A percentile compares a stretch with the other conserved stretches of the same genome.
phyloP scores from a whole-genome alignment of 2,797 vertebrate species.

The Paguma larvata region DNA sequence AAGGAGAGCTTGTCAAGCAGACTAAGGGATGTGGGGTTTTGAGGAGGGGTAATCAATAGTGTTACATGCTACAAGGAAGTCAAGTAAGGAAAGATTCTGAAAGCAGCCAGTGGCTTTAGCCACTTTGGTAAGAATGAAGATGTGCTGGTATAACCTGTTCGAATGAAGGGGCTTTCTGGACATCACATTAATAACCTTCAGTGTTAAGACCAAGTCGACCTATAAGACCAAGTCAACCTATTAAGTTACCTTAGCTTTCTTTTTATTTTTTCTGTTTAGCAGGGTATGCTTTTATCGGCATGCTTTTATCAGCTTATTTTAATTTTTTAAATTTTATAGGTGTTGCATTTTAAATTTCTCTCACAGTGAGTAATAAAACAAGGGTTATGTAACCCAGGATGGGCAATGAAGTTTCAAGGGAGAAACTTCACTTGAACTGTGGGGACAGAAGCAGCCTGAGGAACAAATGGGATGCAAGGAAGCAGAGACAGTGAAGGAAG shows the following conservation, averaged over 20 bases:
- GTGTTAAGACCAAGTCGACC: background rate
- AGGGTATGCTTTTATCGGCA: background rate
- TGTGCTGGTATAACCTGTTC: background rate
- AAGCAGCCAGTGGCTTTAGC: background rate
- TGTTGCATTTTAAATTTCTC: background rate
- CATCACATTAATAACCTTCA: background rate
- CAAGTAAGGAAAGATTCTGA: background rate
- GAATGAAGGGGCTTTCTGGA: background rate
- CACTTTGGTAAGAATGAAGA: background rate
- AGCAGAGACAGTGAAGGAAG: background rate
- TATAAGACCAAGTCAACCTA: background rate
- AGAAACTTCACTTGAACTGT: background rate
- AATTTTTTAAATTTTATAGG: background rate
- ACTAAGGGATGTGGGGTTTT: background rate
- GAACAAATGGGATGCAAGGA: background rate
- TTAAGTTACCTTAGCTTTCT: background rate
- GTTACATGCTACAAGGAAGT: background rate
- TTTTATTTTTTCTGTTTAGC: background rate
- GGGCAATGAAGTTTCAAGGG: background rate
- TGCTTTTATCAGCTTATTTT: background rate
- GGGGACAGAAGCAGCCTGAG: background rate
- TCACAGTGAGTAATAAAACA: background rate
- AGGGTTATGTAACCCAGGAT: background rate
- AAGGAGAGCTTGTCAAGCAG: background rate
- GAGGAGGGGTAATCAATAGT: background rate